Base-by-base conservation (phyloP, 2,113 vertebrate species). In the Lampris incognitus region DNA sequence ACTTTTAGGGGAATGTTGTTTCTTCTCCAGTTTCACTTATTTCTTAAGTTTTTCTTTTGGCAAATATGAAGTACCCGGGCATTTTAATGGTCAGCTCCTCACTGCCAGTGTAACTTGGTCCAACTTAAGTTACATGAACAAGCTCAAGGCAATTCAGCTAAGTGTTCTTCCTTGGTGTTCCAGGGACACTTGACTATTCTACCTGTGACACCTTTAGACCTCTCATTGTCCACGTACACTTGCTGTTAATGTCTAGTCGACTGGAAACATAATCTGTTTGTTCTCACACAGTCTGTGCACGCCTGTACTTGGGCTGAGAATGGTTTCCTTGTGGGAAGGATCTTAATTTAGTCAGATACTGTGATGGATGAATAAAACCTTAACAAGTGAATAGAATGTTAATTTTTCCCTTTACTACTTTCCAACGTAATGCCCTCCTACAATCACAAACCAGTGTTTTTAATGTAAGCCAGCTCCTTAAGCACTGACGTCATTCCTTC, bases 111-210 rank as follows among this genome's bases (percentile, higher is more conserved):
- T 5, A 72, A 63, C 63, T 38, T 61, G 56, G 40, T 79, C 81
- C 71, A 85, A 69, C 66, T 92, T 84, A 57, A 74, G 84, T 87
- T 87, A 81, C 81, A 67, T 9, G 64, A 83, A 77, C 60, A 77
- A 75, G 74, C 67, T 59, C 9, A 10, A 76, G 69, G 77, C 84
- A 92, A 85, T 90, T 69, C 72, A 49, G 80, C 65, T 85, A 82
- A 92, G 87, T 89, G 86, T 87, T 88, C 82, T 88, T 77, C 70
- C 70, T 88, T 72, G 88, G 85, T 92, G 89, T 89, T 88, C 85
- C 77, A 49, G 54, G 52, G 49, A 58, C 49, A 42, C 73, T 84
- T 62, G 6, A 56, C 57, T 61, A 49, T 66, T 55, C 51, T 66
- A 44, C 49, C 59, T 63, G 73, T 73, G 67, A 74, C 80, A 69